Evolutionary conservation across 2,113 vertebrate species (phyloP).

Genomic region (Saguinus midas): DNA sequence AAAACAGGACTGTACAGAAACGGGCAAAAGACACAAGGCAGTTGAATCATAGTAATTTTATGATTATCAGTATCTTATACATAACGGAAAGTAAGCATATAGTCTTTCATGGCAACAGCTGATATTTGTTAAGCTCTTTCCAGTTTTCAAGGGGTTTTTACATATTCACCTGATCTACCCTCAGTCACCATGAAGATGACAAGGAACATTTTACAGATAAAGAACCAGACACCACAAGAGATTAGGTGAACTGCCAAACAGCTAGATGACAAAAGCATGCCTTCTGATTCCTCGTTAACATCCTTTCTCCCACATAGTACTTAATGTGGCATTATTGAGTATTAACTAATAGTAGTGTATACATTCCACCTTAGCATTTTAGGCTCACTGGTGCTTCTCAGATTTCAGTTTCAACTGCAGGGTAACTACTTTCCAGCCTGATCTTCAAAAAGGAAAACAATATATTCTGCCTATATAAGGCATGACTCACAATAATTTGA

Average conservation of each 20-base stretch:
- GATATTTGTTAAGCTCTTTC: neutral
- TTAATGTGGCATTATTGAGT: neutral
- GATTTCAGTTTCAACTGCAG: neutral
- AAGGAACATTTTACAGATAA: neutral
- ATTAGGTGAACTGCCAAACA: neutral
- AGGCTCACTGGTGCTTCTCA: neutral
- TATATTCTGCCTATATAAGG: neutral
- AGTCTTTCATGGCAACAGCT: neutral
- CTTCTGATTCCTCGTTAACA: neutral
- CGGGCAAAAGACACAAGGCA: neutral
- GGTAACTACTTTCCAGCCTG: neutral
- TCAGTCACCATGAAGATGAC: neutral
- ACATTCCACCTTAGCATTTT: neutral
- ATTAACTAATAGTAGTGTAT: neutral
- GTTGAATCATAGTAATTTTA: neutral
- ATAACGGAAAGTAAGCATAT: neutral
- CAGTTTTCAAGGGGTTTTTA: neutral
- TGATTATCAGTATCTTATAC: neutral
- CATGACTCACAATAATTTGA: neutral
- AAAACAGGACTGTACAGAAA: neutral
- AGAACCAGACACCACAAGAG: neutral
- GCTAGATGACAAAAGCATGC: neutral
- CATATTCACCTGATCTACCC: neutral
- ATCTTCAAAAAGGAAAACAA: neutral
- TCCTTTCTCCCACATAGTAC: neutral